Evolutionary conservation across 2,113 vertebrate genomes (phyloP), one percentile per base, ranked within the genome.

Genomic region (Diphyllodes magnificus): DNA sequence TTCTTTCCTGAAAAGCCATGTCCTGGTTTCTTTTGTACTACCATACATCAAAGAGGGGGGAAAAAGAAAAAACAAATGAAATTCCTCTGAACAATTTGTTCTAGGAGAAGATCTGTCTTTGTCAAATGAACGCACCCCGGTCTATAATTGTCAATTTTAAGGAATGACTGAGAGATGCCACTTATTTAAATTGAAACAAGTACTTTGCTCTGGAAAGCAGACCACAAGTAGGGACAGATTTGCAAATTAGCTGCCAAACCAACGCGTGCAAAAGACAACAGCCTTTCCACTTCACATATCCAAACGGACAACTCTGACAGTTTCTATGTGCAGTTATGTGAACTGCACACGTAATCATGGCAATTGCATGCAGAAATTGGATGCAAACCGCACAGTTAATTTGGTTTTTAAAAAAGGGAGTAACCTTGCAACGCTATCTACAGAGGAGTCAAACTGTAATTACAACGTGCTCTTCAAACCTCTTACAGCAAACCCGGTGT

Each of bases 401-500:
- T 95, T 91, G 84, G 50, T 57, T 93, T 83, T 91, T 77, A 45
- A 63, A 72, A 88, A 86, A 76, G 72, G 24, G 44, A 61, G 50
- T 69, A 90, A 88, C 77, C 77, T 93, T 82, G 64, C 79, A 73
- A 68, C 53, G 39, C 59, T 63, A 33, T n/a, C 54, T 44, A 76
- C 66, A 78, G 76, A 92, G 70, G 81, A 95, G 61, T 90, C 88
- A 82, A 76, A 47, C 64, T 92, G 51, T 83, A 95, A 97, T 94
- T 94, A 93, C 63, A 80, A 72, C 0, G 5, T 57, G 76, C 71
- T 89, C 83, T 95, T 75, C 91, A 87, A 93, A 81, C 57, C 73
- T 42, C 82, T 69, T 30, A 73, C 72, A 94, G 73, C 23, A 91
- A 86, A 93, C 45, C 33, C 31, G 3, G 35, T 65, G 51, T 84